These are phyloP conservation scores for Anableps anableps DNA, from an alignment of 2,797 vertebrate genomes.

Conservation along the genomic window DNA sequence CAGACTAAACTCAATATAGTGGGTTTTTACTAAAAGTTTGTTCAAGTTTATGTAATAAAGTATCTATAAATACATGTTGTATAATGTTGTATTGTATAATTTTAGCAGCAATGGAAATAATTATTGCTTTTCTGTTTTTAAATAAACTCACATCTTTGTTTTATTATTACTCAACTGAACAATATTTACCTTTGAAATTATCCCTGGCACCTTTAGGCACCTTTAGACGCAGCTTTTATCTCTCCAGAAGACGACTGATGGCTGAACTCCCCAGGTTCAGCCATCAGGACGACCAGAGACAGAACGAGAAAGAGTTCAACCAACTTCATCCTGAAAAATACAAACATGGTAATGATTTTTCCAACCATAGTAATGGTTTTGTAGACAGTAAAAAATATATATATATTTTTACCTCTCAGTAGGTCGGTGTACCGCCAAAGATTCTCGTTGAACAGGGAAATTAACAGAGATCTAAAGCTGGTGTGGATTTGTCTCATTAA, in stretches of 20 bases:
- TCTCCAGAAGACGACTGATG: fast-evolving
- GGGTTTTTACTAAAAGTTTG: too few species aligned
- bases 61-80: too few species aligned
- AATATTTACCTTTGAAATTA: conserved; percentile 15
- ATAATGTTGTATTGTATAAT: too few species aligned
- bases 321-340: conserved; percentile 37
- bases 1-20: too few species aligned
- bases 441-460: neutral
- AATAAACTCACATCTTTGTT: too few species aligned
- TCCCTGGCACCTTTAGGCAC: neutral
- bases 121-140: too few species aligned
- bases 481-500: neutral
- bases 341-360: neutral
- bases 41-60: too few species aligned
- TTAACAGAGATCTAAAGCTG: neutral
- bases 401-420: neutral
- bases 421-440: too few species aligned
- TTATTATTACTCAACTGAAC: neutral
- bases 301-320: conserved; percentile 24
- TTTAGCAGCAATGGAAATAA: too few species aligned
- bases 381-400: neutral
- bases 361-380: neutral
- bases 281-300: conserved; percentile 32
- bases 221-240: neutral
- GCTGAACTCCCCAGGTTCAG: conserved; percentile 23